Evolutionary conservation across 2,888 invertebrate species (phyloP).

Genomic region (Noctua janthina): DNA sequence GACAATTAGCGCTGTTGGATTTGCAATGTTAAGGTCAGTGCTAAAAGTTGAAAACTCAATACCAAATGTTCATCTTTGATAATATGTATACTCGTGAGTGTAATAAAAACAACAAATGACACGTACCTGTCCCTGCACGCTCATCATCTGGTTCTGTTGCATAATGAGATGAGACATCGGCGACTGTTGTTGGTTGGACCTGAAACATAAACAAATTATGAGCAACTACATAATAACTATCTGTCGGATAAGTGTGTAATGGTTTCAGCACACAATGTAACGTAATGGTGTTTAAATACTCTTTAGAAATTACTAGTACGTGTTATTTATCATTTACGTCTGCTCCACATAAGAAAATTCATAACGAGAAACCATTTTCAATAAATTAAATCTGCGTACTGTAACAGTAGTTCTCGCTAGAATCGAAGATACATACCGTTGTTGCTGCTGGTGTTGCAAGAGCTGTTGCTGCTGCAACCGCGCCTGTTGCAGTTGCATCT

Average conservation of each 20-base stretch:
- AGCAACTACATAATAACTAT: slow-evolving; percentile 41
- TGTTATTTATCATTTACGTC: slow-evolving; percentile 3
- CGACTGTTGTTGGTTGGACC: slow-evolving; percentile 88
- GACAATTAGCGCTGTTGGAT: not conserved
- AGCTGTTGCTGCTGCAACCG: slow-evolving; percentile 85
- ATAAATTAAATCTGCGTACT: not conserved
- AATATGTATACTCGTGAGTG: not conserved
- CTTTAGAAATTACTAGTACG: not conserved
- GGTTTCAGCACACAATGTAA: slow-evolving; percentile 10
- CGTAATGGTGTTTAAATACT: not conserved
- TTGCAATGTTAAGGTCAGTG: not conserved
- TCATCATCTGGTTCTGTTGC: slow-evolving; percentile 90
- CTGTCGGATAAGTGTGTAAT: slow-evolving; percentile 20
- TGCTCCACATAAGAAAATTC: not conserved
- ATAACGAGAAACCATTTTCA: not conserved
- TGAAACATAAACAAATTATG: slow-evolving; percentile 69
- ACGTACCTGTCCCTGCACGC: slow-evolving; percentile 88
- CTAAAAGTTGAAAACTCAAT: not conserved
- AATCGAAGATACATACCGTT: slow-evolving; percentile 34
- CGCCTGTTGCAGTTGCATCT: slow-evolving; percentile 91
- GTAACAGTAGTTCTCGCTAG: not conserved
- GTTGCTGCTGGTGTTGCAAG: slow-evolving; percentile 89
- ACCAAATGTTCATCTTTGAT: not conserved
- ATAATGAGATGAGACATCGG: slow-evolving; percentile 89
- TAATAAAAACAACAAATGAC: slow-evolving; percentile 36